Evolutionary conservation across 2,113 vertebrate genomes (phyloP), one percentile per base, ranked within the genome.

Genomic region (Speoplatyrhinus poulsoni): DNA sequence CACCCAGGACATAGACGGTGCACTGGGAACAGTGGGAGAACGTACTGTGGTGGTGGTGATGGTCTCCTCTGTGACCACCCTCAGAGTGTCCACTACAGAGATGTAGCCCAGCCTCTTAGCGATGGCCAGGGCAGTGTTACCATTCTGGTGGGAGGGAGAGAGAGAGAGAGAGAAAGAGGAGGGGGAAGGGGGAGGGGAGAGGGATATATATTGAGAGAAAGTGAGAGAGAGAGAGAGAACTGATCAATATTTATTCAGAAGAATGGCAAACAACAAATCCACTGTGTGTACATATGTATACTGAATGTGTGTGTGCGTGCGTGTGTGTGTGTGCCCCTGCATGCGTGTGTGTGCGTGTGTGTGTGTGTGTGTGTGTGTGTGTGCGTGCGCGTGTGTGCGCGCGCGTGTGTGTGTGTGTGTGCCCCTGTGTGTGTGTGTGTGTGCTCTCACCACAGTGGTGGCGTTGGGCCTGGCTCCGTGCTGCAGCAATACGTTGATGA

Each of bases 71-170:
- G 98, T 99, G 58, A 99, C 95, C 52, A 99, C 96, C 91, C 94
- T 96, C 86, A 99, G 93, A 0, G 98, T 99, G 81, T 99, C 98
- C 16, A 99, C 98, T 82, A 99, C 98, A 0, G 98, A 99, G 90
- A 99, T 99, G 75, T 99, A 99, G 75, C 97, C 98, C 85, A 99
- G 93, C 4, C 97, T 94, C 73, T 94, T 94, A 32, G 98, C 98
- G 75, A 88, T 99, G 61, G 84, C 98, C 91, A 99, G 88, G 19
- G 97, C 96, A 0, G 96, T 99, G 72, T 99, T 99, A 46, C 98
- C 98, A 49, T 99, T 99, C 98, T 99, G 88, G 0, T 59, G n/a
- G 9, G 50, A 59, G n/a, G 58, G 41, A 52, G 17, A 55, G n/a
- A 48, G 70, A 46, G 56, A 59, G 5, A 26, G 7, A 59, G 17